A percentile compares a stretch with the other conserved stretches of the same genome.
phyloP scores from a whole-genome alignment of 2,888 invertebrate genomes.

The Branchipolynoe longqiensis region DNA sequence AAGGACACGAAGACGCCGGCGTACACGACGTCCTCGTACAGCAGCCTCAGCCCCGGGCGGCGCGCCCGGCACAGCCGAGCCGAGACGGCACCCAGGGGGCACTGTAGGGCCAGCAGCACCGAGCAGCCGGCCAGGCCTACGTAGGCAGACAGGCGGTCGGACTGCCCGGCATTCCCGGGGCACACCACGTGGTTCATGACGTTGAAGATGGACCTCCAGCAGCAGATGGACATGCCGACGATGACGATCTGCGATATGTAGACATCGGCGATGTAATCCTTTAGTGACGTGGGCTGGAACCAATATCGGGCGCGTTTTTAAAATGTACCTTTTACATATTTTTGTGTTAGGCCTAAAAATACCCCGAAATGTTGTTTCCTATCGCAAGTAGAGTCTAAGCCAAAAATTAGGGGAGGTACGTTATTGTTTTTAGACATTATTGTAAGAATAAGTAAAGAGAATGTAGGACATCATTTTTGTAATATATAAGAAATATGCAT shows the following conservation, averaged over 20 bases:
- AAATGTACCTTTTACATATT: background rate
- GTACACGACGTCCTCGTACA: constrained; percentile 47
- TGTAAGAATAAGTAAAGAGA: no score
- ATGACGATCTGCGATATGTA: constrained; percentile 34
- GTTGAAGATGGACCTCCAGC: constrained; percentile 50
- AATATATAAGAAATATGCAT: no score
- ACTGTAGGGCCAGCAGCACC: background rate
- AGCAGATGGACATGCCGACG: constrained; percentile 24
- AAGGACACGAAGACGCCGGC: background rate
- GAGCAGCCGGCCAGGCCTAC: background rate
- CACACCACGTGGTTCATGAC: background rate
- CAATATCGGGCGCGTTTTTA: background rate
- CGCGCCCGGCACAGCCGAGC: background rate
- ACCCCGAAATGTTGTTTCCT: no score
- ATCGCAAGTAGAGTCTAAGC: no score
- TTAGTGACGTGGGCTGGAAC: background rate
- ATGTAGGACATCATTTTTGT: no score
- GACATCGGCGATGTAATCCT: constrained; percentile 23
- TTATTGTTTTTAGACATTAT: no score
- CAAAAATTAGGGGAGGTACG: background rate
- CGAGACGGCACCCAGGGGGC: constrained; percentile 15
- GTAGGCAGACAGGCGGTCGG: background rate
- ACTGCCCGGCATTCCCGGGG: background rate
- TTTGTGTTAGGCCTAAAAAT: background rate
- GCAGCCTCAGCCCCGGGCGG: background rate